phyloP scores from a whole-genome alignment of 2,888 invertebrate genomes.

The Drosophila falleni region DNA sequence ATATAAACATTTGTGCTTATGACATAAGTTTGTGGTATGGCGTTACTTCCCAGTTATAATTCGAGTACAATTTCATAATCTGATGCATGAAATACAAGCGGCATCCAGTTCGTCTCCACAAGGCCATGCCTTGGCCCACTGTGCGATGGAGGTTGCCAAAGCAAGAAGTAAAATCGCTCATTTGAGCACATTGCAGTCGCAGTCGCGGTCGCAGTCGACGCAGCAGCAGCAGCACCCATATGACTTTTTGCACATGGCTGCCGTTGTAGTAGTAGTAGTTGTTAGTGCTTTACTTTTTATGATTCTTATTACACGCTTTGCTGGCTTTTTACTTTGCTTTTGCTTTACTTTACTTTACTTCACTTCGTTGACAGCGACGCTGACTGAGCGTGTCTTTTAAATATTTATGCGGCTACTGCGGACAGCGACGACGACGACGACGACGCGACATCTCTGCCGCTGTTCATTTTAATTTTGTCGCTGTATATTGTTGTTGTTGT shows the following conservation, averaged over 20 bases:
- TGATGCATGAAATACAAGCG: conserved; percentile 32
- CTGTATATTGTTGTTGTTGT: conserved; percentile 13
- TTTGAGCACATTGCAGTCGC: conserved; percentile 43
- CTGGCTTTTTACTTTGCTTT: conserved; percentile 44
- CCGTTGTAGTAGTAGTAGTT: conserved; percentile 13
- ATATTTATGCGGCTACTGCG: conserved; percentile 58
- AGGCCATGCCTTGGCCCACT: conserved; percentile 65
- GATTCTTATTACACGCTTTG: conserved; percentile 71
- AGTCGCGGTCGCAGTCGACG: conserved; percentile 12
- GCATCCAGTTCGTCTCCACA: conserved; percentile 33
- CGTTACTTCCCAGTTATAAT: conserved; percentile 34
- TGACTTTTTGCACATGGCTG: conserved; percentile 59
- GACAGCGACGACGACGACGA: conserved; percentile 24
- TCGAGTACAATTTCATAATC: conserved; percentile 45
- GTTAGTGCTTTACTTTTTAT: conserved; percentile 54
- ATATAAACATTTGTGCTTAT: conserved; percentile 1
- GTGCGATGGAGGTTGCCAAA: conserved; percentile 49
- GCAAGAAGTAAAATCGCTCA: conserved; percentile 52
- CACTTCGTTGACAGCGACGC: conserved; percentile 39
- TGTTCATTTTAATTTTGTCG: conserved; percentile 56
- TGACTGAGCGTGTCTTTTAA: conserved; percentile 44
- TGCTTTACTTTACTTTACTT: conserved; percentile 33
- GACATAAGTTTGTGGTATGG: not conserved
- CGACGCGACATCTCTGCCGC: conserved; percentile 29
- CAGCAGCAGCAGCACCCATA: conserved; percentile 47